Evolutionary conservation across 1,140 invertebrate species (phyloP).

Genomic region (Drosophila ercepeae): DNA sequence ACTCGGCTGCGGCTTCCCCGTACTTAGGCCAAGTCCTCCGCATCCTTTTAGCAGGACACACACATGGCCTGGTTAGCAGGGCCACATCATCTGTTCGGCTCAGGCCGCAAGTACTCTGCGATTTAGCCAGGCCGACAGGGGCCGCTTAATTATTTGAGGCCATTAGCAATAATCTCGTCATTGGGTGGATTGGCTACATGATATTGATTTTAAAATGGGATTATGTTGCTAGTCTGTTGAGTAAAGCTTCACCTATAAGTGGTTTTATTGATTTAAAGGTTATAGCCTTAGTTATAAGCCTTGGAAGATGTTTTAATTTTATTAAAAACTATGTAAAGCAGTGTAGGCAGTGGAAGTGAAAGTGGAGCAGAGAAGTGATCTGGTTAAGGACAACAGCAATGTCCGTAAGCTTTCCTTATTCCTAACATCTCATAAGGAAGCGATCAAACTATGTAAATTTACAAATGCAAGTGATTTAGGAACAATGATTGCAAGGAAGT

Average conservation of each 20-base stretch:
- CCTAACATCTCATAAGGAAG: too few species aligned
- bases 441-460: too few species aligned
- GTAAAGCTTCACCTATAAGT: background rate
- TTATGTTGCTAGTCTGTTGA: background rate
- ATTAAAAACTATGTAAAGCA: too few species aligned
- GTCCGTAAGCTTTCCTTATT: too few species aligned
- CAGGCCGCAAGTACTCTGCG: slow-evolving; percentile 48
- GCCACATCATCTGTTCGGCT: slow-evolving; percentile 66
- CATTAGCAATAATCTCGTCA: slow-evolving; percentile 67
- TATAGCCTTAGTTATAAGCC: too few species aligned
- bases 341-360: too few species aligned
- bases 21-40: slow-evolving; percentile 51
- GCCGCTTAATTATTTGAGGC: slow-evolving; percentile 72
- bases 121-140: slow-evolving; percentile 43
- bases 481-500: too few species aligned
- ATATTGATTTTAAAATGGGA: slow-evolving; percentile 46
- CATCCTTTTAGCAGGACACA: slow-evolving; percentile 41
- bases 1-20: slow-evolving; percentile 62
- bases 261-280: background rate
- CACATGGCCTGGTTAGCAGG: slow-evolving; percentile 3
- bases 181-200: slow-evolving; percentile 41
- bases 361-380: too few species aligned
- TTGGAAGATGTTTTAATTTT: too few species aligned
- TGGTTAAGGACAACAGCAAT: too few species aligned
- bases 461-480: too few species aligned